Evolutionary conservation across 2,113 vertebrate genomes (phyloP).

Genomic region (Cariama cristata): DNA sequence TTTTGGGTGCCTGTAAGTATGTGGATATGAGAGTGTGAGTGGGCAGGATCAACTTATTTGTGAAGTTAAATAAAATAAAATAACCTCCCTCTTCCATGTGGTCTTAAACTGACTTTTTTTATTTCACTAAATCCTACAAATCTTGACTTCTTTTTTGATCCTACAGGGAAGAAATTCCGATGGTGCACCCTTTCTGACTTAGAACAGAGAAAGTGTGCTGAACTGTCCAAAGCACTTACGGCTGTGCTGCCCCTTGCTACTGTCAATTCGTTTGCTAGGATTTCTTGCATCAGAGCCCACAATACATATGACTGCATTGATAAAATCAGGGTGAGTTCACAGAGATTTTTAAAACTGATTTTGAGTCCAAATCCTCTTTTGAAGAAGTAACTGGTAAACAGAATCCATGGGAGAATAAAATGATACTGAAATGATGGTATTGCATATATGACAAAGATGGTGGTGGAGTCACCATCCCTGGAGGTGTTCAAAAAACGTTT

Average conservation of each 20-base stretch:
- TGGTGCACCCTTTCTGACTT: slow-evolving; percentile 90
- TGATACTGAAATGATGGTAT: not conserved
- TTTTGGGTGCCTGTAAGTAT: not conserved
- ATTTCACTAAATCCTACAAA: not conserved
- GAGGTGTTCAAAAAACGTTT: too few species aligned
- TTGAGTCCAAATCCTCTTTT: not conserved
- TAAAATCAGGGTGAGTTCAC: slow-evolving; percentile 84
- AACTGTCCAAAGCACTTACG: slow-evolving; percentile 82
- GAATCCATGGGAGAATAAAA: not conserved
- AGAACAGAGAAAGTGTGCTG: slow-evolving; percentile 90
- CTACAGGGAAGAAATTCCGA: slow-evolving; percentile 86
- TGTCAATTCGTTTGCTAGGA: slow-evolving; percentile 71
- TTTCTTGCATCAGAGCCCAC: slow-evolving; percentile 86
- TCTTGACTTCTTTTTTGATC: not conserved
- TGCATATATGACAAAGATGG: not conserved
- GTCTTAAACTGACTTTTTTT: not conserved
- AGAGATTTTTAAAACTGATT: not conserved
- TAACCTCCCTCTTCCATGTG: not conserved
- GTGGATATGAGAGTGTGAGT: not conserved
- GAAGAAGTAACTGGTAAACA: not conserved
- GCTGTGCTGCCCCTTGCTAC: slow-evolving; percentile 71
- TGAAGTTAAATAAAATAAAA: not conserved
- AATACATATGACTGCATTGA: slow-evolving; percentile 85
- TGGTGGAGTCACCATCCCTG: too few species aligned
- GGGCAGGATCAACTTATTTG: not conserved